These are phyloP conservation scores for Cyprinodon brontotheroides DNA, from an alignment of 2,113 vertebrate species.

Conservation along the genomic window DNA sequence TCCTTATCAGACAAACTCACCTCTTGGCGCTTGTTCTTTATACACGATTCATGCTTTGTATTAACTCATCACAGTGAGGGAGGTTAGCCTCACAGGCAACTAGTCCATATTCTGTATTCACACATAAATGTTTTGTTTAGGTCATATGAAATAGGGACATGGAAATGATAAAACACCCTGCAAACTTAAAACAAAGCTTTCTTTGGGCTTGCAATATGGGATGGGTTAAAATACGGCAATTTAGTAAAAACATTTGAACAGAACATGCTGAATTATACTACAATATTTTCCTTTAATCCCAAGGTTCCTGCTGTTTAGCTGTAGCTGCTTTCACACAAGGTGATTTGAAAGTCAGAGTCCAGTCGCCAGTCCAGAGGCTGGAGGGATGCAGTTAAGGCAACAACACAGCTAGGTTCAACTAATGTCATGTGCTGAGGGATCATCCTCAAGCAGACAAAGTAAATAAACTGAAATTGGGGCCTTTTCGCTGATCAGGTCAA, in stretches of 20 bases:
- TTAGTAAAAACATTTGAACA: background rate
- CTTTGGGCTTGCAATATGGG: too few species aligned
- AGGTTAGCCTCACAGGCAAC: background rate
- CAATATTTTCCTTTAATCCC: background rate
- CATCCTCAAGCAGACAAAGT: slow-evolving; percentile 48
- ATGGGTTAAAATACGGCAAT: background rate
- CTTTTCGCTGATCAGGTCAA: slow-evolving; percentile 49
- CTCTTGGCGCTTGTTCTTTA: slow-evolving; percentile 19
- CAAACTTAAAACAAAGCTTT: background rate
- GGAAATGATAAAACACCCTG: background rate
- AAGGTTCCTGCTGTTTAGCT: slow-evolving; percentile 4
- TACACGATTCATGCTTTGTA: slow-evolving; percentile 16
- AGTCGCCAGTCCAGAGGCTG: slow-evolving; percentile 50
- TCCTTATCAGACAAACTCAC: slow-evolving; percentile 17
- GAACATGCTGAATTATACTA: background rate
- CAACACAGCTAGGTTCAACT: slow-evolving; percentile 57
- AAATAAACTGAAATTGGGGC: slow-evolving; percentile 45
- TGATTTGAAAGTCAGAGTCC: slow-evolving; percentile 69
- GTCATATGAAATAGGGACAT: background rate
- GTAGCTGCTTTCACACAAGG: slow-evolving; percentile 48
- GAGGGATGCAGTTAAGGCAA: slow-evolving; percentile 37
- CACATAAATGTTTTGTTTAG: background rate
- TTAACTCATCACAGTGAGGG: background rate
- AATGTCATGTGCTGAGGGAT: slow-evolving; percentile 62
- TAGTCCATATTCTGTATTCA: background rate